These are phyloP conservation scores for Latrodectus hesperus DNA, from an alignment of 2,888 invertebrate species.

Conservation along the genomic window DNA sequence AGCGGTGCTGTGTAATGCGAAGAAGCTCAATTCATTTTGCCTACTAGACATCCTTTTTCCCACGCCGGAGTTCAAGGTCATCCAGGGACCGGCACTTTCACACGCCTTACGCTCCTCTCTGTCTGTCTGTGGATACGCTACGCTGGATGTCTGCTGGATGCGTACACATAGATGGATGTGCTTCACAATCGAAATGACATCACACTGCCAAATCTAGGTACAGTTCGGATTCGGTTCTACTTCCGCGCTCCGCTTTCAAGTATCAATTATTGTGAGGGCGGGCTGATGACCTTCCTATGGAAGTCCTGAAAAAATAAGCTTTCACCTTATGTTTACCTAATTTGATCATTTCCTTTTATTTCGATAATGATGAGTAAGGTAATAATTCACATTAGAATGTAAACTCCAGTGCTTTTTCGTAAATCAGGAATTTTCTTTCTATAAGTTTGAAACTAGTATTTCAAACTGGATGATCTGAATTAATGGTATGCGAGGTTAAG, in stretches of 20 bases:
- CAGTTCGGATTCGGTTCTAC: too few species aligned
- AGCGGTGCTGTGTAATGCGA: not conserved
- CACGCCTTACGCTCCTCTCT: constrained; percentile 37
- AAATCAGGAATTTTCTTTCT: too few species aligned
- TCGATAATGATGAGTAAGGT: too few species aligned
- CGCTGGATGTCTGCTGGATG: constrained; percentile 36
- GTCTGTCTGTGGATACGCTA: constrained; percentile 58
- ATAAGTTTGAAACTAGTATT: too few species aligned
- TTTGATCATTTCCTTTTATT: too few species aligned
- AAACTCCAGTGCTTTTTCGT: too few species aligned
- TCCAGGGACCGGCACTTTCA: constrained; percentile 62
- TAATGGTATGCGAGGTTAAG: too few species aligned
- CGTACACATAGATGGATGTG: not conserved
- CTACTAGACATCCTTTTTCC: constrained; percentile 59
- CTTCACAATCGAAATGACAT: constrained; percentile 5
- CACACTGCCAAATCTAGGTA: not conserved
- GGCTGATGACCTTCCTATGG: constrained; percentile 31
- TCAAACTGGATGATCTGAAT: too few species aligned
- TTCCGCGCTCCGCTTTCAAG: too few species aligned
- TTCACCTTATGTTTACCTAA: too few species aligned
- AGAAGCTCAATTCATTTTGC: constrained; percentile 21
- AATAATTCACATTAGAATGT: too few species aligned
- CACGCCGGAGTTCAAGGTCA: constrained; percentile 66
- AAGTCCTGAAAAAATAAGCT: too few species aligned
- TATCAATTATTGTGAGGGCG: constrained; percentile 3